Evolutionary conservation across 2,797 vertebrate species (phyloP).

Genomic region (Antrozous pallidus): DNA sequence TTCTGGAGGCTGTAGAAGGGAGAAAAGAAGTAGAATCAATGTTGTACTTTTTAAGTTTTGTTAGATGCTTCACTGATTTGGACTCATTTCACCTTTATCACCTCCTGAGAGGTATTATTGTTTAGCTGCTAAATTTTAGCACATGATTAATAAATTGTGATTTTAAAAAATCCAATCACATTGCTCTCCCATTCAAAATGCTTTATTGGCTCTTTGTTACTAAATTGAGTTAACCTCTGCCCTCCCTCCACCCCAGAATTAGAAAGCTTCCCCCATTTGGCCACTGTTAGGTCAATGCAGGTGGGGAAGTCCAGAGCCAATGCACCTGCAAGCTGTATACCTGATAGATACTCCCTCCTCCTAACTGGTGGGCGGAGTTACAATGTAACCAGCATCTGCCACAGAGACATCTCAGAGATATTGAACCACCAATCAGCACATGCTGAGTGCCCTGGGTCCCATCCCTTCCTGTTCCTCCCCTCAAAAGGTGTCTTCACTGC

Average conservation of each 20-base stretch:
- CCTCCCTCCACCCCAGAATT: neutral
- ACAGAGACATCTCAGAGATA: too few species aligned
- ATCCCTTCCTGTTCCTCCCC: too few species aligned
- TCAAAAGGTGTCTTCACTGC: too few species aligned
- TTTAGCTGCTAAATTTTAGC: too few species aligned
- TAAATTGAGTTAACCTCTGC: neutral
- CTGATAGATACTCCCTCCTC: too few species aligned
- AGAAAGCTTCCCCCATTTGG: neutral
- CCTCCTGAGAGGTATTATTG: neutral
- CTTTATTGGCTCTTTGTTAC: neutral
- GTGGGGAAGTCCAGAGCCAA: too few species aligned
- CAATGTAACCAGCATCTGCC: too few species aligned
- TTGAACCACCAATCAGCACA: too few species aligned
- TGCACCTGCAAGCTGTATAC: too few species aligned
- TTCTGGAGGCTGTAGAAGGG: neutral
- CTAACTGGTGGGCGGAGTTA: too few species aligned
- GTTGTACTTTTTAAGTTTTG: neutral
- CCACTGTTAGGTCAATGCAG: too few species aligned
- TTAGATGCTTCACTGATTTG: neutral
- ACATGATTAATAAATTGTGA: neutral
- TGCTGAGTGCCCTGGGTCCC: too few species aligned
- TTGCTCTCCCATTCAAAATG: neutral
- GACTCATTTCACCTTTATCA: neutral
- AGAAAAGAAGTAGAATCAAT: neutral
- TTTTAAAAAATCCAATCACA: neutral